phyloP scores from a whole-genome alignment of 2,113 vertebrate species.

The Etheostoma spectabile region DNA sequence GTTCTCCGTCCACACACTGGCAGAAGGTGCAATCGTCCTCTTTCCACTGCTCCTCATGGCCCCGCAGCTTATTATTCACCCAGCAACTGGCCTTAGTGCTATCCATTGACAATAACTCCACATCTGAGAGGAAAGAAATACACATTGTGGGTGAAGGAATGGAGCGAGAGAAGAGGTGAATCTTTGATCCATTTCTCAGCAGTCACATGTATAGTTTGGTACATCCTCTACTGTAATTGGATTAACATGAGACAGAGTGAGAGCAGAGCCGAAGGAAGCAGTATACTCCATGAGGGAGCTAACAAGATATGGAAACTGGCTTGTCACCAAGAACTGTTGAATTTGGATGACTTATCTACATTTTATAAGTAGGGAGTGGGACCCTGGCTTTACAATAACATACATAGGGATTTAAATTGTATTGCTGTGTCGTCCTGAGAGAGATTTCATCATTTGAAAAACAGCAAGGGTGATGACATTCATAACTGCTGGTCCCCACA shows the following conservation, averaged over 20 bases:
- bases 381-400: slow-evolving; percentile 22
- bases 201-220: slow-evolving; percentile 20
- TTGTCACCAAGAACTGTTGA: slow-evolving; percentile 28
- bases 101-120: slow-evolving; percentile 82
- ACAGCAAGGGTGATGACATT: slow-evolving; percentile 15
- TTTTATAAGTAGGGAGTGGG: slow-evolving; percentile 26
- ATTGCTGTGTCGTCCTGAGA: neutral
- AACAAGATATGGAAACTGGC: slow-evolving; percentile 45
- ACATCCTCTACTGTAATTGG: slow-evolving; percentile 31
- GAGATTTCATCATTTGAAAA: slow-evolving; percentile 40
- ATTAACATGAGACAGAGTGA: slow-evolving; percentile 31
- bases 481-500: slow-evolving; percentile 12
- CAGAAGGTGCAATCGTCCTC: slow-evolving; percentile 89
- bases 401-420: slow-evolving; percentile 9
- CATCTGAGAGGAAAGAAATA: slow-evolving; percentile 68
- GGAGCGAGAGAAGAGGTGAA: neutral
- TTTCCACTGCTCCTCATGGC: slow-evolving; percentile 87
- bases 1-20: slow-evolving; percentile 85
- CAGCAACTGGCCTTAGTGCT: slow-evolving; percentile 85
- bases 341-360: slow-evolving; percentile 25
- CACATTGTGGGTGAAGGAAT: slow-evolving; percentile 3
- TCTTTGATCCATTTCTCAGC: slow-evolving; percentile 20
- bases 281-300: slow-evolving; percentile 41
- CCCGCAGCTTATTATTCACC: slow-evolving; percentile 83
- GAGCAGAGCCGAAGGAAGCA: slow-evolving; percentile 27